Evolutionary conservation across 2,888 invertebrate species (phyloP).

Genomic region (Aethes cnicana): DNA sequence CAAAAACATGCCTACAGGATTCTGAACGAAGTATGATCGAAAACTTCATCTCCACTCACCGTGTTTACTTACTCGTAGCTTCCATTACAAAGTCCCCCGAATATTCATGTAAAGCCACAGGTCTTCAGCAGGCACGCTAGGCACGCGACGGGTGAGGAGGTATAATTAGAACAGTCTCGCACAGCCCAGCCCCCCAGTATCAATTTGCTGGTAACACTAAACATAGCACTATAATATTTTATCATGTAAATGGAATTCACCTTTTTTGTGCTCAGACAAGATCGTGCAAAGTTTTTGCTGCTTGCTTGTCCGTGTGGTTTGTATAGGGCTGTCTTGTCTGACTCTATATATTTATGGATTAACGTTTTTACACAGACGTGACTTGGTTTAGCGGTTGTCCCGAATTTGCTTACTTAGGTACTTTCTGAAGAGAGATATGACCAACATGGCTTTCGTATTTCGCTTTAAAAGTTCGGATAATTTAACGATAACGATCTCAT

Average conservation of each 20-base stretch:
- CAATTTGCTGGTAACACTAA: slow-evolving; percentile 34
- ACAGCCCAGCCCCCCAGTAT: slow-evolving; percentile 52
- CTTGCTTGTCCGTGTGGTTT: background rate
- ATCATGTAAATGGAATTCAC: slow-evolving; percentile 16
- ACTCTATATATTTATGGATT: no score
- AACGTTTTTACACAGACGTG: no score
- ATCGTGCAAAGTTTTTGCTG: background rate
- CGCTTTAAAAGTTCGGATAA: background rate
- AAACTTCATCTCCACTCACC: no score
- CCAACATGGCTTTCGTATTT: background rate
- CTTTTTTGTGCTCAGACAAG: slow-evolving; percentile 1
- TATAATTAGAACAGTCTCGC: slow-evolving; percentile 70
- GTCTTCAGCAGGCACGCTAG: slow-evolving; percentile 54
- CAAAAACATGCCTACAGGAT: no score
- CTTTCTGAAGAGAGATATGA: no score
- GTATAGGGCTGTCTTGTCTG: background rate
- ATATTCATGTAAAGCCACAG: slow-evolving; percentile 38
- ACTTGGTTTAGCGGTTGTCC: no score
- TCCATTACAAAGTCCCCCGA: slow-evolving; percentile 28
- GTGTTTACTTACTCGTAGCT: no score
- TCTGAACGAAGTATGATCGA: no score
- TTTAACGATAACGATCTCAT: no score
- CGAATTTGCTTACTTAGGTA: no score
- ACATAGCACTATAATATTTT: slow-evolving; percentile 23
- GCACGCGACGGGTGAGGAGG: slow-evolving; percentile 59